phyloP scores from a whole-genome alignment of 2,113 vertebrate genomes.

The Amphiprion ocellaris region DNA sequence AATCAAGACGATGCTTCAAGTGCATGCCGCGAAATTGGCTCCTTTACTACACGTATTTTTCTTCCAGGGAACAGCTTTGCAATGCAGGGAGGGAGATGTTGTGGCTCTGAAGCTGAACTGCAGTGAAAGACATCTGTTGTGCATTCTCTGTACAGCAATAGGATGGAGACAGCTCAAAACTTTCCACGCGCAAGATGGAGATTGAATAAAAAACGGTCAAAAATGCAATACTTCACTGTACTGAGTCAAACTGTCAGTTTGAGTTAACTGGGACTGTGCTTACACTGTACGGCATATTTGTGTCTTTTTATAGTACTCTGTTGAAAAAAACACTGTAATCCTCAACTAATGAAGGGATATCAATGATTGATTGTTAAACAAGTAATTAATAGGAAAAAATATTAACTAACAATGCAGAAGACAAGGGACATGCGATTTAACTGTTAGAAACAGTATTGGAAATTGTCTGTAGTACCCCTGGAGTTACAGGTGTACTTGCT shows the following conservation, averaged over 20 bases:
- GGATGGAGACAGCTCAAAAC: neutral
- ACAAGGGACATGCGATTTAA: too few species aligned
- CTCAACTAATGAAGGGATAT: too few species aligned
- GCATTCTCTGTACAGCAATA: conserved; percentile 6
- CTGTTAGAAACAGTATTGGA: too few species aligned
- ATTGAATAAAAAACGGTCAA: neutral
- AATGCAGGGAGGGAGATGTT: conserved; percentile 16
- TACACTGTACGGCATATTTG: neutral
- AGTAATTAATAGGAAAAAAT: too few species aligned
- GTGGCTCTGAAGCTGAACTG: conserved; percentile 12
- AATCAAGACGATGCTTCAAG: conserved; percentile 49
- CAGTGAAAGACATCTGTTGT: conserved; percentile 28
- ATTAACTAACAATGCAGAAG: too few species aligned
- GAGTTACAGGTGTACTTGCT: too few species aligned
- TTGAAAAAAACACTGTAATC: too few species aligned
- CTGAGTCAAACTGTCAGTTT: conserved; percentile 7
- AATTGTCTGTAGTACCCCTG: too few species aligned
- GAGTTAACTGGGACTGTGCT: neutral
- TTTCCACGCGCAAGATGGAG: neutral
- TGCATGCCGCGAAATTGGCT: conserved; percentile 27
- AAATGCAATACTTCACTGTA: neutral
- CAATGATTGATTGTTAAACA: too few species aligned
- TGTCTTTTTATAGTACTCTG: too few species aligned
- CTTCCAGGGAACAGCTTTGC: conserved; percentile 39
- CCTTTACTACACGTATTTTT: conserved; percentile 5